phyloP scores from a whole-genome alignment of 30 jellyfish, hydroid and myxozoan genomes.

The Aurelia sp. region DNA sequence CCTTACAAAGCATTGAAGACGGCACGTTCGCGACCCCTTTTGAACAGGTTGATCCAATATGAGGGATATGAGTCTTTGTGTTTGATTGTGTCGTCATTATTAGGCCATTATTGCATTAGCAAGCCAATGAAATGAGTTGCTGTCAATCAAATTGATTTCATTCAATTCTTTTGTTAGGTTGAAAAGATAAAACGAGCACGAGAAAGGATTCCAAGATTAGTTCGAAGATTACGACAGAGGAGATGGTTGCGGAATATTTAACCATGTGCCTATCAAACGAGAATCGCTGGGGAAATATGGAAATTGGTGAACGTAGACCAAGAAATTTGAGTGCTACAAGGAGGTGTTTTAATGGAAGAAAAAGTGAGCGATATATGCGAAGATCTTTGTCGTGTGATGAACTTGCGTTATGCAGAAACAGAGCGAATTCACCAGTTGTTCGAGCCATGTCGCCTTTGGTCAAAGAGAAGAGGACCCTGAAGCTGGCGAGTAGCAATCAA shows the following conservation, averaged over 20 bases:
- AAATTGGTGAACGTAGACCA: conserved; percentile 24
- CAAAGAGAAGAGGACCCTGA: conserved; percentile 1
- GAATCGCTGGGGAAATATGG: background rate
- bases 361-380: conserved; percentile 18
- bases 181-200: conserved; percentile 14
- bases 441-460: conserved; percentile 18
- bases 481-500: background rate
- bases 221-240: background rate
- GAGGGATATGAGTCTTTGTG: too few relatives aligned
- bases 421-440: conserved; percentile 55
- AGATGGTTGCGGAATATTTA: conserved; percentile 33
- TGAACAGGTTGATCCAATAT: background rate
- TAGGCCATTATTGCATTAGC: conserved; percentile 41
- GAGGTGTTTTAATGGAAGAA: background rate
- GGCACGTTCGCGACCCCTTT: conserved; percentile 17
- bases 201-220: conserved; percentile 13
- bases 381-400: conserved; percentile 77
- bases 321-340: conserved; percentile 31
- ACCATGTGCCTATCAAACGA: background rate
- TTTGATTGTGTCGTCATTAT: conserved; percentile 5
- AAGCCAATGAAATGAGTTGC: conserved; percentile 10
- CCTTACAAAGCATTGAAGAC: too few relatives aligned
- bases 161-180: conserved; percentile 35
- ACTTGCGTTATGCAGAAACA: conserved; percentile 47
- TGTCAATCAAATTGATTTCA: conserved; percentile 66